phyloP scores from a whole-genome alignment of 2,888 invertebrate species.

The Myopa testacea region DNA sequence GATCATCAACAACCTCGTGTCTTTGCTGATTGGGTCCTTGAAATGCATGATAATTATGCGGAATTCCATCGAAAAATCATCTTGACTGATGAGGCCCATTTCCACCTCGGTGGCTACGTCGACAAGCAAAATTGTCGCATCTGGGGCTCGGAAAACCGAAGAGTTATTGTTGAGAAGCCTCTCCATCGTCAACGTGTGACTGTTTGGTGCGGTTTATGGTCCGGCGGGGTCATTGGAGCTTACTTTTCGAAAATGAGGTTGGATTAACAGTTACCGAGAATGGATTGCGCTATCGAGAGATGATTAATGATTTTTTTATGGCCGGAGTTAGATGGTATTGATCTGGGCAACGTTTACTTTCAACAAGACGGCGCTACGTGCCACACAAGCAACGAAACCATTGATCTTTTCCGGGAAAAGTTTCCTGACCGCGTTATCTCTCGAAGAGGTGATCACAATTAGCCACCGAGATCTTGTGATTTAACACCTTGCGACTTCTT shows the following conservation, averaged over 20 bases:
- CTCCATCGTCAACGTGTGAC: neutral
- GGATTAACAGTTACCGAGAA: constrained; percentile 7
- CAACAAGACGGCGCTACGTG: constrained; percentile 29
- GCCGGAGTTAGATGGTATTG: constrained; percentile 20
- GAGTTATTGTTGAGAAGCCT: constrained; percentile 8
- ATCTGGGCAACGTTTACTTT: constrained; percentile 33
- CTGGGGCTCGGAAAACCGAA: neutral
- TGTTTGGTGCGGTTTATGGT: too few species aligned
- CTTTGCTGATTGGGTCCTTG: too few species aligned
- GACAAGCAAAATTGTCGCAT: constrained; percentile 8
- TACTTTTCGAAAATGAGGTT: constrained; percentile 14
- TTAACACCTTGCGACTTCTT: too few species aligned
- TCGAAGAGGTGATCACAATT: too few species aligned
- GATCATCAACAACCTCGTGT: neutral
- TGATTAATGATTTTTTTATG: too few species aligned
- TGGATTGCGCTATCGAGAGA: constrained; percentile 14
- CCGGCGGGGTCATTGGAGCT: too few species aligned
- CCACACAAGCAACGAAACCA: constrained; percentile 29
- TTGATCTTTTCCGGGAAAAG: constrained; percentile 22
- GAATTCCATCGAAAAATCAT: too few species aligned
- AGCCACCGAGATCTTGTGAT: too few species aligned
- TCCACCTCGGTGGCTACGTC: constrained; percentile 9
- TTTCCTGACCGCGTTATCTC: too few species aligned
- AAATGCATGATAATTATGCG: too few species aligned
- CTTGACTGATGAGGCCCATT: neutral